Evolutionary conservation across 2,113 vertebrate species (phyloP), one percentile per base, ranked within the genome.

Genomic region (Onychorhynchus coronatus): DNA sequence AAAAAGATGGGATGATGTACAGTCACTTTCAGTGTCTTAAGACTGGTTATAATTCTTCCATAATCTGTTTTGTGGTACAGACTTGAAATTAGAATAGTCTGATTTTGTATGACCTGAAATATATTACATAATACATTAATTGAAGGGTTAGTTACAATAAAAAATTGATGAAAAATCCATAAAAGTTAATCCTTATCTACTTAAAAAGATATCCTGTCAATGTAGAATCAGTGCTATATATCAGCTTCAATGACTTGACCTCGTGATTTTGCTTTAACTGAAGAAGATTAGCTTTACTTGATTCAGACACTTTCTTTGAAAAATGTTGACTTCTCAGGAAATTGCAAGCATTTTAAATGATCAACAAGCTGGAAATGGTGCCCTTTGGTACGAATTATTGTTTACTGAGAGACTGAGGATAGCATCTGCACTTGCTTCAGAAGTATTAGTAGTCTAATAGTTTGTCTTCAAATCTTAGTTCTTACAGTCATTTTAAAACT

Each of bases 321-420:
- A 93, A 85, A 93, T 86, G 46, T 77, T 85, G 67, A 53, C 75
- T 91, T 90, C 68, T 73, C 75, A 63, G 88, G 58, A 95, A 80
- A 94, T 71, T 74, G 46, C 55, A 84, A 67, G 30, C 27, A 42
- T 74, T 96, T 90, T 81, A 33, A 50, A 25, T 74, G 52, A 91
- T 59, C 55, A 74, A 35, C 35, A 92, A 89, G 44, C 18, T 82
- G 39, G 39, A 41, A 82, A 56, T n/a, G 10, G 56, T 52, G 18
- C 31, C 82, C 16, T 85, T 88, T 78, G 14, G 24, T 78, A 85
- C 76, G 71, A 95, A 28, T 88, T 88, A 92, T 58, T 90, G n/a
- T 91, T 93, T 74, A 37, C 12, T 83, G 9, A 67, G 63, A 65
- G 31, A 61, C 44, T 94, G 22, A 41, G 55, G 63, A 44, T 16